Evolutionary conservation across 2,888 invertebrate species (phyloP).

Genomic region (Andricus curvator): DNA sequence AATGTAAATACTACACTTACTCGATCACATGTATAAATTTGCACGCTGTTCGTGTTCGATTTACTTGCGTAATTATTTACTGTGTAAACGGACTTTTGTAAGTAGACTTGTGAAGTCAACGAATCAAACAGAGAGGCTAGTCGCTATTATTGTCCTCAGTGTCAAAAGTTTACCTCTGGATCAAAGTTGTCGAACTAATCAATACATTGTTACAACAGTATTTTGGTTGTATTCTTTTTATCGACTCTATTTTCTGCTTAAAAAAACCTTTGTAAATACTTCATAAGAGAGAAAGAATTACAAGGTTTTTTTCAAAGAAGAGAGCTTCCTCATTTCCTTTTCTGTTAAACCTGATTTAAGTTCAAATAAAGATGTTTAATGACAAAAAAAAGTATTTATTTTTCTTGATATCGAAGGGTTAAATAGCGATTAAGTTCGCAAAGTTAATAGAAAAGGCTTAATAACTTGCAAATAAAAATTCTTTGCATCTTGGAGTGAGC

Average conservation of each 20-base stretch:
- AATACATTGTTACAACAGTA: slow-evolving; percentile 59
- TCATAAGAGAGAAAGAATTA: background rate
- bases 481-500: background rate
- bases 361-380: slow-evolving; percentile 41
- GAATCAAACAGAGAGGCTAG: slow-evolving; percentile 69
- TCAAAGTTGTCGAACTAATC: slow-evolving; percentile 53
- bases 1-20: slow-evolving; percentile 25
- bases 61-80: slow-evolving; percentile 12
- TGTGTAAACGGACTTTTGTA: slow-evolving; percentile 46
- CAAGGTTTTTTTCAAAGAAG: background rate
- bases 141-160: slow-evolving; percentile 61
- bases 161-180: slow-evolving; percentile 57
- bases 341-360: background rate
- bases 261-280: slow-evolving; percentile 21
- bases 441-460: background rate
- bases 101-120: slow-evolving; percentile 59
- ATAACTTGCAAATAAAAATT: slow-evolving; percentile 16
- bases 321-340: slow-evolving; percentile 1
- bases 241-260: slow-evolving; percentile 10
- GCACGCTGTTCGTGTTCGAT: slow-evolving; percentile 29
- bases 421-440: background rate
- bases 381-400: background rate
- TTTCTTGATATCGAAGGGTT: background rate
- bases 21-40: slow-evolving; percentile 32
- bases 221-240: slow-evolving; percentile 9